These are phyloP conservation scores for Carduelis carduelis DNA, from an alignment of 2,797 vertebrate genomes.

Conservation along the genomic window DNA sequence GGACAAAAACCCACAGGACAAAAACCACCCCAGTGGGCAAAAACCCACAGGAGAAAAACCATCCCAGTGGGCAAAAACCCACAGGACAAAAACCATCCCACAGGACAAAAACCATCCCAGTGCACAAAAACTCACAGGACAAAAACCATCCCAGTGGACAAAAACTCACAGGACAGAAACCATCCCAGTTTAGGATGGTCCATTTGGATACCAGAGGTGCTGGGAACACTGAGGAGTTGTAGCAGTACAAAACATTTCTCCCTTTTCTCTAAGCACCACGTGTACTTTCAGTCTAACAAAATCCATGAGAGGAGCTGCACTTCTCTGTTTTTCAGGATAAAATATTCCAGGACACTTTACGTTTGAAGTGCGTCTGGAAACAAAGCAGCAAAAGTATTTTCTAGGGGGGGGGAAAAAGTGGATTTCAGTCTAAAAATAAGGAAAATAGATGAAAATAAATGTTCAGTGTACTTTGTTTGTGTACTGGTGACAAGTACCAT, in stretches of 20 bases:
- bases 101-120: no score
- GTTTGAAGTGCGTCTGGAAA: not conserved
- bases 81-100: no score
- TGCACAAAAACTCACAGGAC: no score
- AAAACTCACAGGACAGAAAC: no score
- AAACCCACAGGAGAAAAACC: no score
- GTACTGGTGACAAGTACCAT: not conserved
- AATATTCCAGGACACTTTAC: no score
- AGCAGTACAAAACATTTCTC: not conserved
- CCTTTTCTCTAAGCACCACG: not conserved
- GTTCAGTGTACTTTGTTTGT: not conserved
- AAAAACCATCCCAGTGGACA: no score
- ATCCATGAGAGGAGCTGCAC: not conserved
- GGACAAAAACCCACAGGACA: no score
- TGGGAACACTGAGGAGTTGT: not conserved
- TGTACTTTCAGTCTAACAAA: not conserved
- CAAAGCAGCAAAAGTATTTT: not conserved
- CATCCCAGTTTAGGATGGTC: rapidly evolving
- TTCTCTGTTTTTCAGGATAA: not conserved
- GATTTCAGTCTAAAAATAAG: not conserved
- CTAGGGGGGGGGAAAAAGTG: rapidly evolving
- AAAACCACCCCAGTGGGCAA: no score
- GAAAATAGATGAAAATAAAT: not conserved
- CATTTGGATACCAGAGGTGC: not conserved
- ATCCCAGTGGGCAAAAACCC: no score